Base-by-base conservation (phyloP, 2,797 vertebrate genomes). In the Parauchenoglanis ngamensis region DNA sequence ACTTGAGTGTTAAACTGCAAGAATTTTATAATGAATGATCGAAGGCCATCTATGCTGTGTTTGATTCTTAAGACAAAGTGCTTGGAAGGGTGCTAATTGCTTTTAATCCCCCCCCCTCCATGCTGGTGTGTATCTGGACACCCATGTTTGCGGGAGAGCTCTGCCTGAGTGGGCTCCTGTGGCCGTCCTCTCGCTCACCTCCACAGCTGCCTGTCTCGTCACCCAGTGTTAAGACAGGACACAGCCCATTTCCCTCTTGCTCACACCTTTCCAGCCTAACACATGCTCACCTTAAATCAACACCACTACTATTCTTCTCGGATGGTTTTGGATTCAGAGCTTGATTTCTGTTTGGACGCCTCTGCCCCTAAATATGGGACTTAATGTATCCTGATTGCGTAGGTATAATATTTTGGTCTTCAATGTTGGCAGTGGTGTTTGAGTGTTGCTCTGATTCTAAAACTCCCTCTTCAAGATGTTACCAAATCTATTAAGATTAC, bases 11-110 rank as follows among this genome's bases (percentile, higher is more conserved):
- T 49, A 31, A 63, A 63, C 7, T 31, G 63, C 63, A 83, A 83
- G n/a, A 67, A 68, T 56, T 56, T 56, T 59, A 6, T 85, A 4
- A 84, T 84, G 76, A 49, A 72, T 68, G 88, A 91, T 90, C 88
- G 92, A 92, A 93, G 93, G 94, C 92, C 92, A 93, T 94, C 92
- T 92, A 93, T 93, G 92, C 94, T 94, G 94, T 94, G 94, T 94
- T 94, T 94, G 95, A 95, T 95, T 94, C 94, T 94, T 92, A 94
- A 93, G 93, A 95, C 95, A 96, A 95, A 95, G 95, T 95, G 92
- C 95, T 94, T 92, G 90, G 93, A 95, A 95, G 94, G 95, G 95
- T 94, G 95, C 94, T 96, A 96, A 96, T 95, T 96, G 94, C 95
- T 95, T 96, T 95, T 94, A 93, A 81, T 25, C 44, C n/a, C 35